Conservation (phyloP, 2,888 invertebrate species). For the Rhagium mordax region DNA sequence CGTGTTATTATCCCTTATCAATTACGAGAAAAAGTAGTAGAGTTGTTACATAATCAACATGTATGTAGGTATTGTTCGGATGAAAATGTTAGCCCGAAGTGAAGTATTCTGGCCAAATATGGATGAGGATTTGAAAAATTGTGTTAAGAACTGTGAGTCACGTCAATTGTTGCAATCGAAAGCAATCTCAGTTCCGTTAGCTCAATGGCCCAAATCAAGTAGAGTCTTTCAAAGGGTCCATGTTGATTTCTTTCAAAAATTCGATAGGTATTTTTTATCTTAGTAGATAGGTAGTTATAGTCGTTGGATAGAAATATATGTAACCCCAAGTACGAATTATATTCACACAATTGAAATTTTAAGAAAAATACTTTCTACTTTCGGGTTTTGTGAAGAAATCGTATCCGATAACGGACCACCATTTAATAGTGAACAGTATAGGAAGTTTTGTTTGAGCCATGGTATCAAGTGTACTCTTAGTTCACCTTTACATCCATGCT, state of each 20-base stretch:
- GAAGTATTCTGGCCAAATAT: not conserved
- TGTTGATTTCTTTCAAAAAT: not conserved
- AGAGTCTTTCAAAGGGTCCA: not conserved
- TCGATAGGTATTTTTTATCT: not conserved
- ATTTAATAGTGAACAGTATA: not conserved
- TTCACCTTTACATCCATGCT: not conserved
- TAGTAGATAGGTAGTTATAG: no score
- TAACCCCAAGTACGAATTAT: not conserved
- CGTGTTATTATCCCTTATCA: not conserved
- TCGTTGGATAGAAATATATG: not conserved
- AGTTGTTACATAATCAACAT: not conserved
- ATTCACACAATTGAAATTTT: not conserved
- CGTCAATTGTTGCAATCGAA: not conserved
- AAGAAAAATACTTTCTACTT: not conserved
- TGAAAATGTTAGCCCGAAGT: not conserved
- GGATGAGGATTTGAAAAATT: not conserved
- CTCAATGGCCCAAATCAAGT: not conserved
- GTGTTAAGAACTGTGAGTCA: not conserved
- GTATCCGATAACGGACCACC: no score
- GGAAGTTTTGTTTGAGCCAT: not conserved
- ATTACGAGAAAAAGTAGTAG: not conserved
- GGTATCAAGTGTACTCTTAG: not conserved
- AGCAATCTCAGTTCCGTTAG: not conserved
- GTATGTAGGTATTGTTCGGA: not conserved
- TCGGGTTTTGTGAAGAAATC: not conserved